phyloP scores from a whole-genome alignment of 2,888 invertebrate genomes.

The Pheosia gnoma region DNA sequence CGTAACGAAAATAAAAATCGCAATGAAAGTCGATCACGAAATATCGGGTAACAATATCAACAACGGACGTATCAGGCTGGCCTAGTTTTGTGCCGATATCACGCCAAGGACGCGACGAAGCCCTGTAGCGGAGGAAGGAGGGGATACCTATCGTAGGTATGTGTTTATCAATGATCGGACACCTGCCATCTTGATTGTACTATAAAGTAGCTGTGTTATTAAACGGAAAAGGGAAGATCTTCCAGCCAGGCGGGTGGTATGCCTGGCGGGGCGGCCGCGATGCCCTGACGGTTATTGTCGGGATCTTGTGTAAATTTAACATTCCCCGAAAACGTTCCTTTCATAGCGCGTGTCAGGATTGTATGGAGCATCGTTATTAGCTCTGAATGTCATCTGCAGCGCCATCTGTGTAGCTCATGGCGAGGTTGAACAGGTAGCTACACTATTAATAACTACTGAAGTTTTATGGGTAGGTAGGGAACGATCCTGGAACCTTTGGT shows the following conservation, averaged over 20 bases:
- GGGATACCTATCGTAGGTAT: conserved; percentile 9
- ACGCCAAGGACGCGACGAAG: conserved; percentile 49
- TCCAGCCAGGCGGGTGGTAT: too few species aligned
- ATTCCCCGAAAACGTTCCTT: too few species aligned
- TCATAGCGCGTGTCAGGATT: too few species aligned
- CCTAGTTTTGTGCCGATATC: conserved; percentile 61
- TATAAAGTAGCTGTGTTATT: not conserved
- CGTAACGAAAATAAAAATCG: conserved; percentile 37
- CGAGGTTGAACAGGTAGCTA: too few species aligned
- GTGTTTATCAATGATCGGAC: conserved; percentile 36
- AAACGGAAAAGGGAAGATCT: too few species aligned
- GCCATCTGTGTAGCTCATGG: too few species aligned
- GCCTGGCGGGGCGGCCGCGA: too few species aligned
- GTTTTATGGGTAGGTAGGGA: not conserved
- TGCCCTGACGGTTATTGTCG: too few species aligned
- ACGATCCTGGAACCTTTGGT: not conserved
- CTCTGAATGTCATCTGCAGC: too few species aligned
- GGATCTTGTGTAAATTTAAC: too few species aligned
- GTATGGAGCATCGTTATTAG: too few species aligned
- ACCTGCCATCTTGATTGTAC: conserved; percentile 41
- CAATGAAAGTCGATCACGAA: conserved; percentile 46
- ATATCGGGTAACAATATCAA: conserved; percentile 33
- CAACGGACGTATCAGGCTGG: conserved; percentile 47
- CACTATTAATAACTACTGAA: too few species aligned
- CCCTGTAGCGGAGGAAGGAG: conserved; percentile 15